Base-by-base conservation (phyloP, 2,888 invertebrate species). In the Philonicus albiceps region DNA sequence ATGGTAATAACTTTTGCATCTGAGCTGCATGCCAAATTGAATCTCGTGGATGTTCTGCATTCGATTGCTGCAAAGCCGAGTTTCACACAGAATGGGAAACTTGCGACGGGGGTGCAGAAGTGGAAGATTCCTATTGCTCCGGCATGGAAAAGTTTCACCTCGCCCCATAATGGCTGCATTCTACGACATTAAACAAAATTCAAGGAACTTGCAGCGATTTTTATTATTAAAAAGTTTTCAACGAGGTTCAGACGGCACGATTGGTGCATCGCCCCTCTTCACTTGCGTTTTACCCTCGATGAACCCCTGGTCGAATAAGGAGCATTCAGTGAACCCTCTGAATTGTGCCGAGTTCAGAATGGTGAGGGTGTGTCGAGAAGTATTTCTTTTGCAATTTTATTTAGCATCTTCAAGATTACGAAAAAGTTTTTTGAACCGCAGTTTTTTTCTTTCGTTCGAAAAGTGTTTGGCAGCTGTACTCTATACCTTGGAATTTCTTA, bases 1-100 rank as follows among this genome's bases (percentile, higher is more conserved):
- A 30, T 31, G 55, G 34, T 34, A 64, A 81, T 81, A 81, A 64
- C 81, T 81, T 81, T 53, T 34, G 55, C 55, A 81, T 81, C 81
- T 81, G 55, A 55, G 37, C 34, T 55, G 81, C 81, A 81, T 81
- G 81, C 81, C 81, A 81, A 81, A 81, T 81, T 81, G 81, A 81
- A 81, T 81, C 81, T 55, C 34, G 11, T 31, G 53, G 81, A 55
- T 81, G 81, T 64, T 34, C 34, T 81, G 81, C 81, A 81, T 81
- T 81, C 64, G 55, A 55, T 81, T 55, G 55, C 55, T 55, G 53
- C 81, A 81, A 49, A 49, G 19, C 81, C 34, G 55, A 55, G 55
- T 55, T 27, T 34, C 31, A 74, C 34, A n/a, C n/a, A n/a, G n/a
- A n/a, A 80, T 80, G 80, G 30, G 53, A 80, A 80, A 80, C 55